Percentiles rank a stretch among this genome's conserved stretches.
Evolutionary conservation across 2,113 vertebrate species (phyloP).

Genomic region (Actinemys pallida): DNA sequence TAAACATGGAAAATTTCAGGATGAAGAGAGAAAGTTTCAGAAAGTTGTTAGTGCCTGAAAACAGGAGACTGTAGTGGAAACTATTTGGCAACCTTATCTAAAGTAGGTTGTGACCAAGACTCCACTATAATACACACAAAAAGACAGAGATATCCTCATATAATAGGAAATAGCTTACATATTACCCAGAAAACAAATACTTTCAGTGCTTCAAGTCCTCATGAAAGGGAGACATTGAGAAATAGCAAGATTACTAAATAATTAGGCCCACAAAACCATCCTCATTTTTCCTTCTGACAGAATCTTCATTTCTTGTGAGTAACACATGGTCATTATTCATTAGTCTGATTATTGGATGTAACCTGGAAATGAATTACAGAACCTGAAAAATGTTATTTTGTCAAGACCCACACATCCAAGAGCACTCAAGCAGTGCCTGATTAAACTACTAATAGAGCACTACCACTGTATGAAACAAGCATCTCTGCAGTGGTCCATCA

Average conservation of each 20-base stretch:
- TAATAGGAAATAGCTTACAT: not conserved
- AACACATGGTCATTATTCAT: not conserved
- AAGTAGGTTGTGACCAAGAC: not conserved
- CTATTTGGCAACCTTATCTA: not conserved
- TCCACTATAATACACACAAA: not conserved
- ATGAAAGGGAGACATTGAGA: not conserved
- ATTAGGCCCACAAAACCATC: not conserved
- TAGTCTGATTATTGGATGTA: not conserved
- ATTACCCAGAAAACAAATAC: not conserved
- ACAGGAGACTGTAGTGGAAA: not conserved
- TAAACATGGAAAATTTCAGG: not conserved
- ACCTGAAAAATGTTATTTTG: not conserved
- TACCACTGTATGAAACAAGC: fast-evolving
- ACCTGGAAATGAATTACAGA: not conserved
- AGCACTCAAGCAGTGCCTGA: not conserved
- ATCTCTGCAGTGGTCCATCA: not conserved
- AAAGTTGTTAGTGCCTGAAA: not conserved
- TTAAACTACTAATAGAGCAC: not conserved
- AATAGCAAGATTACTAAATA: not conserved
- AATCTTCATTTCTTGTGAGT: not conserved
- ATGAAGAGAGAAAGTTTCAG: not conserved
- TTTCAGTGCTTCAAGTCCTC: not conserved
- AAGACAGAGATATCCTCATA: not conserved
- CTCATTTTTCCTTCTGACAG: not conserved
- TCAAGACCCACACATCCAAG: fast-evolving